phyloP scores from a whole-genome alignment of 1,140 invertebrate species.

The Idris sp. region DNA sequence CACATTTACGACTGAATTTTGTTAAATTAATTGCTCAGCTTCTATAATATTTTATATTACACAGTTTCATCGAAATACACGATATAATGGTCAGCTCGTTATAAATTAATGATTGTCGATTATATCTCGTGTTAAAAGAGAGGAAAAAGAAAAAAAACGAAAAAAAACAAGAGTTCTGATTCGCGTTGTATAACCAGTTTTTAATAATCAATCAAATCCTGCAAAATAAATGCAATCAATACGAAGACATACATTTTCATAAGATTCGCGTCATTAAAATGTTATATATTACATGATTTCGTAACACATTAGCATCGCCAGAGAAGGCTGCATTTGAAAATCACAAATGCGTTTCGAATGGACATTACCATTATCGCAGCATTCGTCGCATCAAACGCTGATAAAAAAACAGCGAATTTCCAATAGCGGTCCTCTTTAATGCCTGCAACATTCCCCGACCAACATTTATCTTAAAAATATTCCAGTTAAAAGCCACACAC shows the following conservation, averaged over 20 bases:
- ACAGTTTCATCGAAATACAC: no score
- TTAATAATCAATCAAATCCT: constrained; percentile 45
- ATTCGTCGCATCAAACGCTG: constrained; percentile 41
- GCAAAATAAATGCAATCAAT: constrained; percentile 39
- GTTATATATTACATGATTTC: constrained; percentile 52
- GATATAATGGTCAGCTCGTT: constrained; percentile 20
- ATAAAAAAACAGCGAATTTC: constrained; percentile 45
- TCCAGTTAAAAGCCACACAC: constrained; percentile 25
- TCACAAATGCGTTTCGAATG: constrained; percentile 56
- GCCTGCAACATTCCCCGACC: constrained; percentile 20
- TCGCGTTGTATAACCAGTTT: constrained; percentile 26
- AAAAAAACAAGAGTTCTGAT: constrained; percentile 37
- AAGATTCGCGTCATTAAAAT: constrained; percentile 41
- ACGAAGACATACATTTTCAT: constrained; percentile 35
- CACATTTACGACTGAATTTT: no score
- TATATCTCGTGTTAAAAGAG: constrained; percentile 12
- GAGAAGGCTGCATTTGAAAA: constrained; percentile 41
- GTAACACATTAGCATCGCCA: constrained; percentile 43
- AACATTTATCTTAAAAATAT: constrained; percentile 55
- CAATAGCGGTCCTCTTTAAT: constrained; percentile 33
- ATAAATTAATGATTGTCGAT: constrained; percentile 37
- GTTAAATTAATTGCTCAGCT: no score
- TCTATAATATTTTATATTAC: no score
- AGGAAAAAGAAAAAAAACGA: no score
- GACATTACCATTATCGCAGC: constrained; percentile 45